Evolutionary conservation across 1,140 invertebrate genomes (phyloP).

Genomic region (Zophobas morio): DNA sequence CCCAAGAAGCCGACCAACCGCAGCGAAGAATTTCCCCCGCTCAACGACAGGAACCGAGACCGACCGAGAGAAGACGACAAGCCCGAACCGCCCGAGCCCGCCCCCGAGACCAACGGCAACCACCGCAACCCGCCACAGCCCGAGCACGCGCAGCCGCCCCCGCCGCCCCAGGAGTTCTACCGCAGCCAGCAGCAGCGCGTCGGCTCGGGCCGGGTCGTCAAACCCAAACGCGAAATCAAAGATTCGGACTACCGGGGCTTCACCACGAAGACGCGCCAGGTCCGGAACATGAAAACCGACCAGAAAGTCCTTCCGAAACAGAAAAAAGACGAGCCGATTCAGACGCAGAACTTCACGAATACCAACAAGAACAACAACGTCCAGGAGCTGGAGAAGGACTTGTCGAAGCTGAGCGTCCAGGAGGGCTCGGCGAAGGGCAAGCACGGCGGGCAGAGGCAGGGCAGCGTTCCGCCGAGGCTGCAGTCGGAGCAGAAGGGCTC

Average conservation of each 20-base stretch:
- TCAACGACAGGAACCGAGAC: conserved; percentile 32
- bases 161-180: conserved; percentile 10
- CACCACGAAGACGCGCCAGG: conserved; percentile 62
- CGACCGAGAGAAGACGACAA: neutral
- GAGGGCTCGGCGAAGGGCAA: conserved; percentile 65
- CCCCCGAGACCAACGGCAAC: conserved; percentile 19
- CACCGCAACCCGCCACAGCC: neutral
- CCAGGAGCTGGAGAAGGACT: conserved; percentile 69
- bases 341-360: conserved; percentile 68
- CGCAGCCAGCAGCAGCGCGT: conserved; percentile 50
- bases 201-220: conserved; percentile 62
- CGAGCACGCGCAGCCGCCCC: conserved; percentile 16
- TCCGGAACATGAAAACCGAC: conserved; percentile 55
- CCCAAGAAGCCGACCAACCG: conserved; percentile 30
- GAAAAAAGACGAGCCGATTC: conserved; percentile 62
- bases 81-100: neutral
- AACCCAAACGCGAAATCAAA: conserved; percentile 61
- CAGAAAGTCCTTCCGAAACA: conserved; percentile 56
- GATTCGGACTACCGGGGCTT: conserved; percentile 65
- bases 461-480: conserved; percentile 69
- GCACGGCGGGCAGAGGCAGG: conserved; percentile 67
- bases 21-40: conserved; percentile 60
- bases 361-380: conserved; percentile 61
- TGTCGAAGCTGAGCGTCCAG: conserved; percentile 69
- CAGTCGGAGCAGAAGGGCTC: conserved; percentile 68